A percentile compares a stretch with the other conserved stretches of the same genome.
Evolutionary conservation across 2,113 vertebrate genomes (phyloP).

Genomic region (Corydoras sp.): DNA sequence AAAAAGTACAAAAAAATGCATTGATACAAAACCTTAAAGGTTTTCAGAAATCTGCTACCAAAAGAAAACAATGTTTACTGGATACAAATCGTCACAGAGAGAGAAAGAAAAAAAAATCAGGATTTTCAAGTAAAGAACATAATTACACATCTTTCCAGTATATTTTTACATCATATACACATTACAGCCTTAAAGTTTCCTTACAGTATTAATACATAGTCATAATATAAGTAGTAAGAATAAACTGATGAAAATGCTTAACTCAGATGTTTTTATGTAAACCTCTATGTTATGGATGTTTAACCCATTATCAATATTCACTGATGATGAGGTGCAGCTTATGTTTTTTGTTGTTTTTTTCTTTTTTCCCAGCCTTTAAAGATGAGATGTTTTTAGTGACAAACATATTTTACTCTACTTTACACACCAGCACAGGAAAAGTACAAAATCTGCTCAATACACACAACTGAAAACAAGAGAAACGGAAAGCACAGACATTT

Average conservation of each 20-base stretch:
- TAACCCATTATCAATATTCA: conserved; percentile 41
- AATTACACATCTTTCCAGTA: conserved; percentile 60
- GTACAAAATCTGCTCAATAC: conserved; percentile 76
- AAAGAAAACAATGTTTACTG: conserved; percentile 60
- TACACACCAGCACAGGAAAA: conserved; percentile 71
- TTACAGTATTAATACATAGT: conserved; percentile 62
- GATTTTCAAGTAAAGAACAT: conserved; percentile 72
- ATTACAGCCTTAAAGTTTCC: conserved; percentile 59
- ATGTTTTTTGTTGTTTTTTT: conserved; percentile 41
- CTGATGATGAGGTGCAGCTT: conserved; percentile 61
- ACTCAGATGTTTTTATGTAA: conserved; percentile 66
- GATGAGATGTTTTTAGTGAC: conserved; percentile 68
- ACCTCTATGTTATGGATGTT: conserved; percentile 55
- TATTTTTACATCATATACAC: conserved; percentile 70
- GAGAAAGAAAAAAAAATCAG: conserved; percentile 53
- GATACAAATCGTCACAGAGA: conserved; percentile 64
- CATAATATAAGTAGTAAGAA: conserved; percentile 56
- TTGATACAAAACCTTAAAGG: conserved; percentile 68
- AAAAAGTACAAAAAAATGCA: conserved; percentile 63
- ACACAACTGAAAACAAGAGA: conserved; percentile 68
- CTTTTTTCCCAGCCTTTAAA: conserved; percentile 64
- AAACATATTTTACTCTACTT: conserved; percentile 71
- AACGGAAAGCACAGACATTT: conserved; percentile 71
- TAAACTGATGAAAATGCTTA: conserved; percentile 59
- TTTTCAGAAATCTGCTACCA: conserved; percentile 69